phyloP scores from a whole-genome alignment of 2,113 vertebrate genomes.

The Siniperca chuatsi region DNA sequence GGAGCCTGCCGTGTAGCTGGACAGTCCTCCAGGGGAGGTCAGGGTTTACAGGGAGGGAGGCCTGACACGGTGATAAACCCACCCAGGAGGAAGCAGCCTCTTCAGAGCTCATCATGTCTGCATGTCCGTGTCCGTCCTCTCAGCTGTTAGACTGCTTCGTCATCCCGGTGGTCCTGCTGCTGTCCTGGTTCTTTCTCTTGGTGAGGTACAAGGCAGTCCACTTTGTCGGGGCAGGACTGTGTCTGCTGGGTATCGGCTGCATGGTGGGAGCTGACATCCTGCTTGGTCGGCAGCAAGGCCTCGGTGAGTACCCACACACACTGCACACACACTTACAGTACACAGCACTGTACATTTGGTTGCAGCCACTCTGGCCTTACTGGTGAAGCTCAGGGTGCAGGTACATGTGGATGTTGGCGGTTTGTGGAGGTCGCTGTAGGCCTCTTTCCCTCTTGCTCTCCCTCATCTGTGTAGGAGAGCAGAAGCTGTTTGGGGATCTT shows the following conservation, averaged over 20 bases:
- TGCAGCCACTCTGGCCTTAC: too few species aligned
- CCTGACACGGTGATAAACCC: too few species aligned
- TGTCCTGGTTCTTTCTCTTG: constrained; percentile 97
- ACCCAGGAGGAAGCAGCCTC: too few species aligned
- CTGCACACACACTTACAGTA: neutral
- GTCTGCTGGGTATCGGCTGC: constrained; percentile 94
- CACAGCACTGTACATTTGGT: neutral
- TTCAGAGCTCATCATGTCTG: neutral
- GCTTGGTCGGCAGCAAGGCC: constrained; percentile 91
- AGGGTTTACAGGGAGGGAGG: too few species aligned
- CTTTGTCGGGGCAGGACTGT: constrained; percentile 92
- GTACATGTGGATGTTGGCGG: neutral
- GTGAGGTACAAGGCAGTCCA: constrained; percentile 96
- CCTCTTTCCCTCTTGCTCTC: neutral
- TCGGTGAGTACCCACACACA: constrained; percentile 84
- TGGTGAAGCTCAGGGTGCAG: too few species aligned
- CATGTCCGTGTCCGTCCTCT: neutral
- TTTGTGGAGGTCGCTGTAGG: neutral
- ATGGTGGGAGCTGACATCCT: constrained; percentile 95
- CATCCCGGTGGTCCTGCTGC: constrained; percentile 94
- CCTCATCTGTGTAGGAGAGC: constrained; percentile 85
- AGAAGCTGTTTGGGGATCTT: constrained; percentile 94
- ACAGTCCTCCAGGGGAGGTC: too few species aligned
- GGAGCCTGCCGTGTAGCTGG: too few species aligned
- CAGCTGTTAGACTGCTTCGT: constrained; percentile 96